Evolutionary conservation across 2,113 vertebrate species (phyloP), one percentile per base, ranked within the genome.

Genomic region (Notiomystis cincta): DNA sequence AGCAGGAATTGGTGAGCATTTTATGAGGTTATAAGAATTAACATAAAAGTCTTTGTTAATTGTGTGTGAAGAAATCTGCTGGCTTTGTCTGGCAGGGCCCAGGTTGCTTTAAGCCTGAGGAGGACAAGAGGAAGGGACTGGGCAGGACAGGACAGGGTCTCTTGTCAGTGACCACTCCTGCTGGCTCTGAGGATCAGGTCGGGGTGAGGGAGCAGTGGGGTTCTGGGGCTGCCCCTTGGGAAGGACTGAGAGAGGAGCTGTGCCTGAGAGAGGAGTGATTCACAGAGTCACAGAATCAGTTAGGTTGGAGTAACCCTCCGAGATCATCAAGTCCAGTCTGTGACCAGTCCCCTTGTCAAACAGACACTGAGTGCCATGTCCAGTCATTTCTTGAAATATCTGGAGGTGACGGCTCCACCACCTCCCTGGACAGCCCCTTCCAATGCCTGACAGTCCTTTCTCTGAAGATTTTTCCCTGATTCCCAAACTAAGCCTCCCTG

Each of bases 131-230:
- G 40, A n/a, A 33, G 53, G 57, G 40, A 3, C 28, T 0, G 13
- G 4, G 44, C 12, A 4, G 3, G 40, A 25, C 28, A 12, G 53
- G 44, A 20, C 44, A 20, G 62, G 40, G 19, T 10, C 44, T 16
- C 35, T 24, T 15, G 8, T 15, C 37, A 21, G 38, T 2, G 3
- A 5, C 61, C 51, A 11, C 28, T 50, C 9, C 27, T 33, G 42
- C 23, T 6, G 45, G 9, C 7, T 33, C 10, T 30, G 42, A 14
- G 30, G 14, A 2, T 11, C 13, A 3, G 20, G 9, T 11, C 1
- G 0, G 48, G 9, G 30, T 8, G 65, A 37, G 60, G 47, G 30
- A 51, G 37, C 31, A 15, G 15, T 3, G 6, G 9, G 31, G 27
- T 53, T 73, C 48, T 70, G 5, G 5, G 35, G 23, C 60, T 67